These are phyloP conservation scores for Triops cancriformis DNA, from an alignment of 1,140 invertebrate genomes.

Conservation along the genomic window DNA sequence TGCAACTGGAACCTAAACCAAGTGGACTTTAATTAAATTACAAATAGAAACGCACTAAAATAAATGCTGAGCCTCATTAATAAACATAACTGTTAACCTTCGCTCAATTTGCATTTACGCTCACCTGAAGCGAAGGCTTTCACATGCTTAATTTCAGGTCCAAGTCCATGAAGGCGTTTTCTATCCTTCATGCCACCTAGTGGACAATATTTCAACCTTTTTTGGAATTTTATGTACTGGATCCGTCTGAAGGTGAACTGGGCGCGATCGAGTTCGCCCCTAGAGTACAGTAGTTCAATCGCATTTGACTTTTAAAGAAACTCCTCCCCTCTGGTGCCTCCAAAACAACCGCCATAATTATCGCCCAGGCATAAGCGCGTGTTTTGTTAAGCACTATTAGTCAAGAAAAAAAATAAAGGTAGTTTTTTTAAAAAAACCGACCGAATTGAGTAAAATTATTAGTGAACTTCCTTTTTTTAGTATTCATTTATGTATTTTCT, in stretches of 20 bases:
- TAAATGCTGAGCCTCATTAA: not conserved
- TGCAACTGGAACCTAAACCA: not conserved
- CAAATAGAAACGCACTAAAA: not conserved
- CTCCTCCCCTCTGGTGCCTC: not conserved
- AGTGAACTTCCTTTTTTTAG: not conserved
- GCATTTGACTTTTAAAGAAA: too few relatives aligned
- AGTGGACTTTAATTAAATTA: not conserved
- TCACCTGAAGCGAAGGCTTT: not conserved
- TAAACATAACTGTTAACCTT: not conserved
- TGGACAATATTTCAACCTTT: not conserved
- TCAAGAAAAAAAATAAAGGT: not conserved
- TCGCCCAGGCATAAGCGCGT: not conserved
- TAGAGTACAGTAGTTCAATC: too few relatives aligned
- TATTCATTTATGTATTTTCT: not conserved
- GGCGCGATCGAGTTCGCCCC: too few relatives aligned
- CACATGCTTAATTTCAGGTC: not conserved
- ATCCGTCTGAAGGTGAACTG: too few relatives aligned
- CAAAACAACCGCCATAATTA: not conserved
- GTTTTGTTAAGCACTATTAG: not conserved
- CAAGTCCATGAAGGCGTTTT: not conserved
- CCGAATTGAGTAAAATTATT: not conserved
- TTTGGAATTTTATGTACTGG: not conserved
- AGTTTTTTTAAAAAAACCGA: not conserved
- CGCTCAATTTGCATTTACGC: not conserved
- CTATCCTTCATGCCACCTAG: not conserved